Percentiles rank a stretch among this genome's conserved stretches.
Evolutionary conservation across 2,113 vertebrate genomes (phyloP).

Genomic region (Petrocephalus microphthalmus): DNA sequence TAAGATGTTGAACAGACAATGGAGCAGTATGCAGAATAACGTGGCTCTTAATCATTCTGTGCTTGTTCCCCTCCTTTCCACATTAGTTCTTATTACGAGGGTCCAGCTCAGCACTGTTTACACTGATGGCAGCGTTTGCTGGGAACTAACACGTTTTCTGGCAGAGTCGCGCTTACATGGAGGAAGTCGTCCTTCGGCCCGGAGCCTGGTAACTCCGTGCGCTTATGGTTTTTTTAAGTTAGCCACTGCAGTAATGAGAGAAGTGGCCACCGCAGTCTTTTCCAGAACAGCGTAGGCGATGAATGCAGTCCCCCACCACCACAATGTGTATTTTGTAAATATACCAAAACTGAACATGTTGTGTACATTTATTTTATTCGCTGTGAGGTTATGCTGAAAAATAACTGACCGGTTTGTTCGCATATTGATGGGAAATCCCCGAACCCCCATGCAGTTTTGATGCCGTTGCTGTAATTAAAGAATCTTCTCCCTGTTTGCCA

Average conservation of each 20-base stretch:
- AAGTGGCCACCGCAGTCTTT: neutral
- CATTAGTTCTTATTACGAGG: neutral
- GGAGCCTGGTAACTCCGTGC: neutral
- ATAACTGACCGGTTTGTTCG: constrained; percentile 11
- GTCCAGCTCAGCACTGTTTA: neutral
- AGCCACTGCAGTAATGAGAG: neutral
- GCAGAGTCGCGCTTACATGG: neutral
- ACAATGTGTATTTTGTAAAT: neutral
- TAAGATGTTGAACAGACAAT: neutral
- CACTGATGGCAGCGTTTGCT: neutral
- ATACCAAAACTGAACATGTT: neutral
- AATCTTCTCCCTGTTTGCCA: neutral
- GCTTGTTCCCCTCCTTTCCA: neutral
- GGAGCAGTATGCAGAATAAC: neutral
- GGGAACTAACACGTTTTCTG: neutral
- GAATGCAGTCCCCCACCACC: neutral
- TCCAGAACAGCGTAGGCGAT: neutral
- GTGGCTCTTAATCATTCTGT: neutral
- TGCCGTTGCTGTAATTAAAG: neutral
- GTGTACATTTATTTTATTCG: neutral
- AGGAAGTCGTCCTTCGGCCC: neutral
- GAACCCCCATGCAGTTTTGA: neutral
- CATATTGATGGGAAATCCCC: neutral
- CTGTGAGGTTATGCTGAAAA: neutral
- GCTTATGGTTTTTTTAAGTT: neutral